These are phyloP conservation scores for Thalassarche chlororhynchos DNA, from an alignment of 2,113 vertebrate genomes.

Conservation along the genomic window DNA sequence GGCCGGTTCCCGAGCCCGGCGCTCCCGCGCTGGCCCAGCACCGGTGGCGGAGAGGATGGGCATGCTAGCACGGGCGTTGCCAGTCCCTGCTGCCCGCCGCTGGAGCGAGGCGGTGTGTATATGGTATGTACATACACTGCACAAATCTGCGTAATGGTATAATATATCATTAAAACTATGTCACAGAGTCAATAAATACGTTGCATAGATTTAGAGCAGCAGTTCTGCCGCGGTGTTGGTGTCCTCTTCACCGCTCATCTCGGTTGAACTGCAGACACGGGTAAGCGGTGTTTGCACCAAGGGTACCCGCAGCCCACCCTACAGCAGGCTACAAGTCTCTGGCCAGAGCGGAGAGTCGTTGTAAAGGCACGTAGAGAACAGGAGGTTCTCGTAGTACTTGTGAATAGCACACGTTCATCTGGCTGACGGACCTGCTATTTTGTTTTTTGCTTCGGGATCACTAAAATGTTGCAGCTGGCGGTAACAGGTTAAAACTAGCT, in stretches of 20 bases:
- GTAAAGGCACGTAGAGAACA: neutral
- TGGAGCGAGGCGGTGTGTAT: neutral
- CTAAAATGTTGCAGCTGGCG: neutral
- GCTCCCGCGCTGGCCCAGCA: neutral
- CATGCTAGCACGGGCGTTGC: no score
- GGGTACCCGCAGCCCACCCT: neutral
- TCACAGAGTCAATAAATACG: no score
- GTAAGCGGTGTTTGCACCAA: rapidly evolving
- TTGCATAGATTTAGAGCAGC: neutral
- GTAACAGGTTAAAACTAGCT: neutral
- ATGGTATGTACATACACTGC: rapidly evolving
- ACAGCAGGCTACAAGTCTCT: neutral
- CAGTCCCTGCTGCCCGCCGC: neutral
- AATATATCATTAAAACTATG: no score
- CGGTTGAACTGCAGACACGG: neutral
- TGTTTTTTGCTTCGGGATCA: neutral
- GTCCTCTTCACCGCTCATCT: no score
- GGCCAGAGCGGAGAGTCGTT: no score
- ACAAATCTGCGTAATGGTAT: no score
- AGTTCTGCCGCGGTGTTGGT: neutral
- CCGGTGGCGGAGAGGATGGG: neutral
- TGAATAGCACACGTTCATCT: neutral
- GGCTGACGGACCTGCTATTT: neutral
- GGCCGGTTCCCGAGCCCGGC: neutral
- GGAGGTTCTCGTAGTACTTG: neutral